A percentile compares a stretch with the other conserved stretches of the same genome.
Evolutionary conservation across 2,113 vertebrate species (phyloP).

Genomic region (Rhombomys opimus): DNA sequence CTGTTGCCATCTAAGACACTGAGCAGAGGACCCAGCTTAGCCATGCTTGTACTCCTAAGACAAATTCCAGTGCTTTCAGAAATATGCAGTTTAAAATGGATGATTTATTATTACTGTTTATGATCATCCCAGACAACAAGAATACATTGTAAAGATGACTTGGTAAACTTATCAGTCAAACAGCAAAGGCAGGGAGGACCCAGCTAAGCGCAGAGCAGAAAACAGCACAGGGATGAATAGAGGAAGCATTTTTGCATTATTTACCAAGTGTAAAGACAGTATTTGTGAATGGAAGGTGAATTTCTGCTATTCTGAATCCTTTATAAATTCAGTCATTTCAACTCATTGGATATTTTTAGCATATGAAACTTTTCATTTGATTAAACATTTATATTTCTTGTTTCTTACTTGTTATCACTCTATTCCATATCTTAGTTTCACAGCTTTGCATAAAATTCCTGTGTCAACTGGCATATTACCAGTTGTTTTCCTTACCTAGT

Average conservation of each 20-base stretch:
- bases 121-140: not conserved
- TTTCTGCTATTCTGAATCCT: not conserved
- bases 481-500: conserved; percentile 28
- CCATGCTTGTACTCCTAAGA: not conserved
- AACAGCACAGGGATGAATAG: not conserved
- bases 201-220: not conserved
- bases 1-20: not conserved
- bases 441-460: conserved; percentile 62
- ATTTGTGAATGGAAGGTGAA: conserved; percentile 31
- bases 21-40: not conserved
- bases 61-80: not conserved
- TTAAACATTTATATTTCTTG: conserved; percentile 59
- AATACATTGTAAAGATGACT: not conserved
- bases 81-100: not conserved
- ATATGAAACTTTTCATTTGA: conserved; percentile 30
- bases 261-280: not conserved
- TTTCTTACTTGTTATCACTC: conserved; percentile 15
- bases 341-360: not conserved
- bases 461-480: not conserved
- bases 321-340: conserved; percentile 38
- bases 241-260: not conserved
- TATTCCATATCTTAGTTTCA: conserved; percentile 51
- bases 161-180: conserved; percentile 20
- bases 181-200: not conserved
- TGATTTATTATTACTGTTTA: not conserved